Evolutionary conservation across 2,888 invertebrate genomes (phyloP).

Genomic region (Theretra japonica): DNA sequence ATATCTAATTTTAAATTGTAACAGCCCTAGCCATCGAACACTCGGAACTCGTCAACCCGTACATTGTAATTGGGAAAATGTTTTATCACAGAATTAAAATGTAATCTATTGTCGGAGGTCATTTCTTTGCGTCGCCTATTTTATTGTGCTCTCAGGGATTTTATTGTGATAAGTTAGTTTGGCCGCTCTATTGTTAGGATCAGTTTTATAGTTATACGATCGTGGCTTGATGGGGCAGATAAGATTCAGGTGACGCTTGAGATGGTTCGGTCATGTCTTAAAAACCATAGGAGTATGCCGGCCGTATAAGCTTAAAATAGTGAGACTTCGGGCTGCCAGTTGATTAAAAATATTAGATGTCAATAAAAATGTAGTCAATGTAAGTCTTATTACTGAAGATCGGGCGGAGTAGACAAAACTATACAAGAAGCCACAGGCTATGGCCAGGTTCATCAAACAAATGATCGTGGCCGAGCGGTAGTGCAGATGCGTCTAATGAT

Average conservation of each 20-base stretch:
- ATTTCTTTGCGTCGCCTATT: constrained; percentile 53
- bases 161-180: constrained; percentile 55
- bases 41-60: constrained; percentile 23
- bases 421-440: no score
- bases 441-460: no score
- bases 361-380: no score
- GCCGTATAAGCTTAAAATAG: no score
- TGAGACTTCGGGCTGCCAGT: no score
- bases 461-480: no score
- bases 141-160: constrained; percentile 53
- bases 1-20: background rate
- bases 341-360: no score
- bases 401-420: no score
- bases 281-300: no score
- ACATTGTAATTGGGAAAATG: constrained; percentile 45
- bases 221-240: no score
- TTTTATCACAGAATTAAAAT: constrained; percentile 68
- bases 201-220: constrained; percentile 8
- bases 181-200: constrained; percentile 11
- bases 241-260: background rate
- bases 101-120: constrained; percentile 62
- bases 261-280: background rate
- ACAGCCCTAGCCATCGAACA: constrained; percentile 1
- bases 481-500: no score
- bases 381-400: no score